Conservation (phyloP, 2,888 invertebrate species). For the Andrena marginata region DNA sequence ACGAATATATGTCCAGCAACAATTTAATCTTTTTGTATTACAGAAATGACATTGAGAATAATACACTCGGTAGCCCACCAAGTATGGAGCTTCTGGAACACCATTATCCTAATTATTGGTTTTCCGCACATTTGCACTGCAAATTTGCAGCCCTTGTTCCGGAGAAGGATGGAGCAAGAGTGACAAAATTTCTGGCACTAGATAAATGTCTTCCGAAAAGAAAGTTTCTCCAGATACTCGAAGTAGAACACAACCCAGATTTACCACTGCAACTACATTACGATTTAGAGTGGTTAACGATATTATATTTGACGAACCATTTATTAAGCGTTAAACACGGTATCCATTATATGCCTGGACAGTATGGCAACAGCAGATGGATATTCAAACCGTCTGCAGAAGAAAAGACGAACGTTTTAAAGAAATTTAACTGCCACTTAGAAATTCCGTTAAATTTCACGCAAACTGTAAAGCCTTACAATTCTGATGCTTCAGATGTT, state of each 20-base stretch:
- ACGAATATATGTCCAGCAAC: neutral
- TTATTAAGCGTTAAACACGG: conserved; percentile 90
- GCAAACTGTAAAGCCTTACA: conserved; percentile 89
- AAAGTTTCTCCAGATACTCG: conserved; percentile 94
- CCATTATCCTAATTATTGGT: conserved; percentile 96
- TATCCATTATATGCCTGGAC: conserved; percentile 93
- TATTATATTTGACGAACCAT: conserved; percentile 95
- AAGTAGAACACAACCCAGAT: conserved; percentile 87
- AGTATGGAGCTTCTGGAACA: conserved; percentile 92
- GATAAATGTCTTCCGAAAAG: conserved; percentile 97
- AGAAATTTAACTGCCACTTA: conserved; percentile 89
- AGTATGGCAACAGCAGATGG: conserved; percentile 89
- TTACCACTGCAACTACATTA: conserved; percentile 87
- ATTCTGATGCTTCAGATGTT: conserved; percentile 82
- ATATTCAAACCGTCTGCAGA: conserved; percentile 91
- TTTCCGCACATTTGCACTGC: conserved; percentile 98
- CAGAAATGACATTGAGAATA: conserved; percentile 93
- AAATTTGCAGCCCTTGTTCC: conserved; percentile 96
- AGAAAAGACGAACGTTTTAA: conserved; percentile 89
- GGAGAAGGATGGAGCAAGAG: conserved; percentile 84
- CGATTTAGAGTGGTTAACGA: conserved; percentile 97
- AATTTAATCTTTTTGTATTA: conserved; percentile 74
- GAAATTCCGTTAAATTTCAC: conserved; percentile 92
- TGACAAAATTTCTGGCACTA: conserved; percentile 96
- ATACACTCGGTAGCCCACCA: conserved; percentile 95